A percentile compares a stretch with the other conserved stretches of the same genome.
These are phyloP conservation scores for Otolemur garnettii DNA, from an alignment of 2,113 vertebrate genomes.

Conservation along the genomic window DNA sequence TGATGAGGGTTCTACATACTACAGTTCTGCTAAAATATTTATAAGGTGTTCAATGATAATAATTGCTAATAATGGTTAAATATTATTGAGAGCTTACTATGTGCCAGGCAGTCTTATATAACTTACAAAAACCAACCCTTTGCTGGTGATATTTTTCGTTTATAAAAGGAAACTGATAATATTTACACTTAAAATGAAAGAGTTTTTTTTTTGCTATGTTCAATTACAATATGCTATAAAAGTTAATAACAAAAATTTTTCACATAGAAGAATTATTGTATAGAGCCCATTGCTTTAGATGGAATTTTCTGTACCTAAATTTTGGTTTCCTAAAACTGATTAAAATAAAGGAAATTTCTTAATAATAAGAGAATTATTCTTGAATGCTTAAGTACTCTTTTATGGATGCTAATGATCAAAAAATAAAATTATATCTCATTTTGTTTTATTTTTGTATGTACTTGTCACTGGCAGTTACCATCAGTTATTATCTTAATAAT, in stretches of 20 bases:
- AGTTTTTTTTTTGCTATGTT: neutral
- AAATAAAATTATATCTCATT: neutral
- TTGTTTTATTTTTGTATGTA: conserved; percentile 44
- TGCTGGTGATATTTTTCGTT: conserved; percentile 8
- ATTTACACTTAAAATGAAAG: neutral
- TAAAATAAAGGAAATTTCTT: conserved; percentile 56
- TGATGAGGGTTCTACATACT: conserved; percentile 32
- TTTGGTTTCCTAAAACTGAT: conserved; percentile 42
- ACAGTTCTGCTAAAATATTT: conserved; percentile 45
- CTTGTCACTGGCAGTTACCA: neutral
- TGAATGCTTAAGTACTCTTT: conserved; percentile 1
- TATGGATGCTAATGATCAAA: conserved; percentile 17
- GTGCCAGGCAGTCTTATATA: neutral
- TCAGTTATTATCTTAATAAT: conserved; percentile 61
- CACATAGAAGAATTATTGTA: neutral
- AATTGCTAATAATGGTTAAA: conserved; percentile 34
- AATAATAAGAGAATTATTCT: neutral
- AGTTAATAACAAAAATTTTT: conserved; percentile 38
- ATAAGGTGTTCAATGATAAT: neutral
- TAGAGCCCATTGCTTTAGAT: neutral
- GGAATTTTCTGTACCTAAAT: neutral
- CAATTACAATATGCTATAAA: neutral
- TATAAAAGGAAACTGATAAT: conserved; percentile 21
- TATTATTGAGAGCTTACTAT: conserved; percentile 5
- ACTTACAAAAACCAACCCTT: neutral